Conservation (phyloP, 1,140 invertebrate genomes). For the Pentalonia nigronervosa region DNA sequence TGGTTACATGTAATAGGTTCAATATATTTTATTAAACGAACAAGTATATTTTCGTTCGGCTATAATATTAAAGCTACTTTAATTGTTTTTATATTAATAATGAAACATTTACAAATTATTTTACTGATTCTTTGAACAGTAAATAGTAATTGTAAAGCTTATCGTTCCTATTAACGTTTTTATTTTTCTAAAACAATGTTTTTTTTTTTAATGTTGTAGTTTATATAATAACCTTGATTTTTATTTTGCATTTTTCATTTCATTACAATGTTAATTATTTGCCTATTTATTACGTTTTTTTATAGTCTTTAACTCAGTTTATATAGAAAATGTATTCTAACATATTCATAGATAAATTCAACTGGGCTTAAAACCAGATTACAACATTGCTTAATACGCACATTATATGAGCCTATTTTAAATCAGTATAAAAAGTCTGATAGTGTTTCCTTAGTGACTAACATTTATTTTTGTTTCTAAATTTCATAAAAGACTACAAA, state of each 20-base stretch:
- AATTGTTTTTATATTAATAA: background rate
- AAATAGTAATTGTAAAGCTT: background rate
- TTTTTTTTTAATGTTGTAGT: background rate
- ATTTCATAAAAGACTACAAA: background rate
- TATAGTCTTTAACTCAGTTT: background rate
- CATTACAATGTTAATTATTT: background rate
- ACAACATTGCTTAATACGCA: background rate
- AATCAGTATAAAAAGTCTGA: background rate
- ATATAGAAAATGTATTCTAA: background rate
- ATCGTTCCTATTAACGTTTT: background rate
- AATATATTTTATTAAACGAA: background rate
- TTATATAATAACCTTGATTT: background rate
- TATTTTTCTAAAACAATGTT: background rate
- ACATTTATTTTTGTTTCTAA: background rate
- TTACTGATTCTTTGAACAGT: constrained; percentile 8
- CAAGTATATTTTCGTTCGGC: background rate
- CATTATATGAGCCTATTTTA: background rate
- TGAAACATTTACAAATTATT: background rate
- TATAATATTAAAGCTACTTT: background rate
- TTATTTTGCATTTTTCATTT: background rate
- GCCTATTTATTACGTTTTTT: constrained; percentile 4
- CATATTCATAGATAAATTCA: background rate
- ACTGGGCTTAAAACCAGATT: background rate
- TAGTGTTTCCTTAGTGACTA: background rate
- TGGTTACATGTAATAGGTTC: background rate